Conservation (phyloP, 2,797 vertebrate species). For the Xiphorhynchus erythropygius region DNA sequence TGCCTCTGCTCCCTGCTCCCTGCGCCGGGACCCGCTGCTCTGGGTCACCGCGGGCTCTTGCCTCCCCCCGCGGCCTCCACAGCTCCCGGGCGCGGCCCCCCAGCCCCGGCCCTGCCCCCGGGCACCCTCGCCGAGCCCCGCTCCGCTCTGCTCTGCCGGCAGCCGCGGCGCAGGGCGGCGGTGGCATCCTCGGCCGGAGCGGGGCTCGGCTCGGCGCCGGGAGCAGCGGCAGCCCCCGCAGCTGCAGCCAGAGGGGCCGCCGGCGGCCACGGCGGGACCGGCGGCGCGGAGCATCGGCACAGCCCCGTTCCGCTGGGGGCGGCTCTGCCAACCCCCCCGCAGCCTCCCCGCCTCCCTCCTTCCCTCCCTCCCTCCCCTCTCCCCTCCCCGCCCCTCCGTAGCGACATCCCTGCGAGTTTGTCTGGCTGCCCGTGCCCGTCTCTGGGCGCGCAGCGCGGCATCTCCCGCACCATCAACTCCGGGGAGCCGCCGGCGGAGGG, state of each 20-base stretch:
- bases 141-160: background rate
- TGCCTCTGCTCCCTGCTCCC: background rate
- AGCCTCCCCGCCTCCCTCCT: background rate
- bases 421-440: background rate
- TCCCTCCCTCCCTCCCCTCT: background rate
- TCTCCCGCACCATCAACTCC: background rate
- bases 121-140: background rate
- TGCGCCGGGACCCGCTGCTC: background rate
- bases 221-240: background rate
- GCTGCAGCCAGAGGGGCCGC: background rate
- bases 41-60: background rate
- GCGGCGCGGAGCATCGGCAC: background rate
- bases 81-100: background rate
- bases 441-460: background rate
- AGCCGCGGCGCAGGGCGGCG: background rate
- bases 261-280: background rate
- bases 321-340: background rate
- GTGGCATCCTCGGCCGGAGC: background rate
- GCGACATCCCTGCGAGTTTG: background rate
- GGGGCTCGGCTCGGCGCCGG: background rate
- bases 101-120: background rate
- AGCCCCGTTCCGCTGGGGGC: background rate
- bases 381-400: background rate
- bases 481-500: background rate
- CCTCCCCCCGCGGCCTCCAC: background rate